Evolutionary conservation across 2,888 invertebrate species (phyloP), one percentile per base, ranked within the genome.

Genomic region (Lucinisca nassula): DNA sequence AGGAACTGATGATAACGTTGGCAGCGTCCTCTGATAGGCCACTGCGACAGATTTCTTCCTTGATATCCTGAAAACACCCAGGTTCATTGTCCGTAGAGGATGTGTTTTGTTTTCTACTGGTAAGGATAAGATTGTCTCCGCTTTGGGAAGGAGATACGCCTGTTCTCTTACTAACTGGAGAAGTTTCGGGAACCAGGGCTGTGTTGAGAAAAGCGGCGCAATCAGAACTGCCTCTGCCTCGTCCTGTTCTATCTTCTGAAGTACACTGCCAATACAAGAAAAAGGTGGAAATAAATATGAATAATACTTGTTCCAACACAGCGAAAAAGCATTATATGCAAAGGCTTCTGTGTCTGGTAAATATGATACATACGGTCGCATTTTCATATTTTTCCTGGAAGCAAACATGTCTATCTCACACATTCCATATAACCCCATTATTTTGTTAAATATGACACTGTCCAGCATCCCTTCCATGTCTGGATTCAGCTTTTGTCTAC

Each of bases 251-350:
- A 92, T 8, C 58, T 92, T 88, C 76, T 82, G 79, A 8, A 92
- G 27, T 1, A 82, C 74, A 75, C 51, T 77, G 14, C 51, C 70
- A 1, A 89, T 40, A 1, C 90, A 38, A 72, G 88, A 85, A 74
- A 90, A 92, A 81, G 90, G 90, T 55, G 83, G 85, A 72, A 92
- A 92, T 21, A 80, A 38, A 73, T 77, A 72, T 45, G 24, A 24
- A 51, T 30, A 17, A 40, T 32, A 40, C 2, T 77, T 30, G 37
- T 32, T 83, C 80, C 83, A 79, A 12, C 1, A n/a, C 38, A 55
- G 21, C 30, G 84, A 61, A 79, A 90, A 90, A 1, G 89, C 87
- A 83, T 91, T 84, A 10, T 86, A 45, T n/a, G 74, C 79, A 12
- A 76, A 61, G 14, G 88, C 89, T n/a, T n/a, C n/a, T n/a, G n/a